These are phyloP conservation scores for Neodontobutis hainanensis DNA, from an alignment of 2,113 vertebrate genomes.

Conservation along the genomic window DNA sequence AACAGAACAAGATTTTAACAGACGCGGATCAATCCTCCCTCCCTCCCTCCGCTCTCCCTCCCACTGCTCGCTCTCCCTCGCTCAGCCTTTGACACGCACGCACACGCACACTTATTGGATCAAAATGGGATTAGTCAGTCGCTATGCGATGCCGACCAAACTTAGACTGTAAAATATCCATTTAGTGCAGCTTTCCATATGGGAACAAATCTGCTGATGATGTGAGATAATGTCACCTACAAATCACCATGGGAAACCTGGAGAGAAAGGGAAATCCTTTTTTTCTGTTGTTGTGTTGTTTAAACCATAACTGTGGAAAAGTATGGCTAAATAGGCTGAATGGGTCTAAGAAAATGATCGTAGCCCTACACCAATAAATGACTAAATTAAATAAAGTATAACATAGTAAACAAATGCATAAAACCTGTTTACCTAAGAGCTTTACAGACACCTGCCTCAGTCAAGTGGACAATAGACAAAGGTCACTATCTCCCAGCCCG, in stretches of 20 bases:
- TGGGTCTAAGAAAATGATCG: too few relatives aligned
- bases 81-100: slow-evolving; percentile 44
- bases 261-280: slow-evolving; percentile 19
- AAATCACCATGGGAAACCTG: not conserved
- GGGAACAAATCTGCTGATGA: slow-evolving; percentile 53
- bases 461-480: slow-evolving; percentile 31
- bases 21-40: slow-evolving; percentile 82
- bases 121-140: slow-evolving; percentile 74
- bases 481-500: slow-evolving; percentile 27
- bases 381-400: too few relatives aligned
- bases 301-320: not conserved
- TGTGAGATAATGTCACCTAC: slow-evolving; percentile 41
- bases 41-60: slow-evolving; percentile 59
- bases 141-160: slow-evolving; percentile 66
- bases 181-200: slow-evolving; percentile 37
- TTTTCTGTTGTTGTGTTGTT: slow-evolving; percentile 8
- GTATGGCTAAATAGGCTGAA: too few relatives aligned
- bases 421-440: not conserved
- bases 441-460: slow-evolving; percentile 40
- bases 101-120: slow-evolving; percentile 73
- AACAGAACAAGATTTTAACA: slow-evolving; percentile 82
- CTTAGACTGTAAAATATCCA: slow-evolving; percentile 36
- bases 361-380: too few relatives aligned
- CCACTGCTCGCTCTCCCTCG: slow-evolving; percentile 33
- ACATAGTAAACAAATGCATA: not conserved